Percentiles rank a stretch among this genome's conserved stretches.
phyloP scores from a whole-genome alignment of 2,888 invertebrate genomes.

The Leptothorax acervorum region DNA sequence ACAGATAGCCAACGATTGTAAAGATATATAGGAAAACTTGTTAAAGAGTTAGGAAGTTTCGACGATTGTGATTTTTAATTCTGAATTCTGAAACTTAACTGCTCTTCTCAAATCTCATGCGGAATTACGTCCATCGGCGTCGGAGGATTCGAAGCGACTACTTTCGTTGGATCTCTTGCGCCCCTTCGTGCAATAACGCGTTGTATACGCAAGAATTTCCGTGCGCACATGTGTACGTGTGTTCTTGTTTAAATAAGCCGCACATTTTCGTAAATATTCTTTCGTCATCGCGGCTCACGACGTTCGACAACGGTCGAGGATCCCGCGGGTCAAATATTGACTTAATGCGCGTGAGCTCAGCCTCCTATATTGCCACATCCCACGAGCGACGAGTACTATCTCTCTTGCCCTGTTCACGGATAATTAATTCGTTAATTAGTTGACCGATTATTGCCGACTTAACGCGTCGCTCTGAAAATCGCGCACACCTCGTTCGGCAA shows the following conservation, averaged over 20 bases:
- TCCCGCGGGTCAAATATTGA: conserved; percentile 65
- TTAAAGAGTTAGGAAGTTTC: conserved; percentile 5
- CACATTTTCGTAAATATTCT: conserved; percentile 55
- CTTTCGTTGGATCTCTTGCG: not conserved
- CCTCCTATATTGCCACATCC: not conserved
- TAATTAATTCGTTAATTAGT: conserved; percentile 3
- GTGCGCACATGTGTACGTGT: conserved; percentile 17
- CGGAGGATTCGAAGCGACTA: conserved; percentile 15
- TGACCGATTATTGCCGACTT: not conserved
- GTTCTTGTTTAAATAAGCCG: conserved; percentile 61
- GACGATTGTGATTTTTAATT: not conserved
- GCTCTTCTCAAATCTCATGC: not conserved
- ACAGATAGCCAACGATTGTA: not conserved
- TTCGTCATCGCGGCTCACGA: conserved; percentile 9
- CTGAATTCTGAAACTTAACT: not conserved
- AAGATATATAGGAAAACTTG: not conserved
- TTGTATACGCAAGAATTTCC: conserved; percentile 16
- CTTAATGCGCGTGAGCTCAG: conserved; percentile 14
- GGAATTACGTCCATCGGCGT: not conserved
- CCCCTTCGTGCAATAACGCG: not conserved
- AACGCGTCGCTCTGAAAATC: not conserved
- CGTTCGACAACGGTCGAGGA: conserved; percentile 31
- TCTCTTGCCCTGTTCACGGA: not conserved
- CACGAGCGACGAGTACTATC: not conserved
- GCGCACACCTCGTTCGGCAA: not conserved